These are phyloP conservation scores for Bolborhynchus lineola DNA, from an alignment of 2,113 vertebrate species.

Conservation along the genomic window DNA sequence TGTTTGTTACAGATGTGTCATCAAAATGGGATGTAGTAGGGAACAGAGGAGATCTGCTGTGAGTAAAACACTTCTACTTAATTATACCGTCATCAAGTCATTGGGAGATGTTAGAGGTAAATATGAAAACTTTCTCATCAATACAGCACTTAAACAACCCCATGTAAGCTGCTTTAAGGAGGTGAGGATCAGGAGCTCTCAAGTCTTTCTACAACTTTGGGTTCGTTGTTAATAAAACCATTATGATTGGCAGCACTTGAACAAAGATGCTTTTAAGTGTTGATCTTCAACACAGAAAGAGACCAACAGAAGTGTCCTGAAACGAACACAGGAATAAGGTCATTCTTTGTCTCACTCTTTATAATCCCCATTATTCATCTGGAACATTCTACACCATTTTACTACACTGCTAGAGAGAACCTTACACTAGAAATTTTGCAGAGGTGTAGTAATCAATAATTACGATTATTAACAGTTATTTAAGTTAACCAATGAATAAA, in stretches of 20 bases:
- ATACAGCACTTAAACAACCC: background rate
- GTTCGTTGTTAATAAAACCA: background rate
- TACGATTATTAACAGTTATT: background rate
- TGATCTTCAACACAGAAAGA: background rate
- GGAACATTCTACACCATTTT: background rate
- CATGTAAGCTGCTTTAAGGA: background rate
- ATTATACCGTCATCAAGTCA: background rate
- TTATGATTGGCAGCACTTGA: background rate
- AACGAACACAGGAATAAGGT: background rate
- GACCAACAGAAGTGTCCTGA: background rate
- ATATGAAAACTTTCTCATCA: too few relatives aligned
- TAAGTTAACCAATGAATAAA: background rate
- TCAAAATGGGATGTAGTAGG: background rate
- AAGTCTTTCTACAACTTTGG: background rate
- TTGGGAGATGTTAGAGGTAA: background rate
- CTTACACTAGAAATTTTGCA: background rate
- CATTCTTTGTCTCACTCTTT: rapidly evolving
- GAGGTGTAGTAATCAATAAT: background rate
- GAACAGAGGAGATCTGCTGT: background rate
- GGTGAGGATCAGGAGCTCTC: background rate
- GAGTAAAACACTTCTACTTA: background rate
- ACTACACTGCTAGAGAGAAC: background rate
- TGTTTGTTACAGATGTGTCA: background rate
- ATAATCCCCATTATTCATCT: background rate
- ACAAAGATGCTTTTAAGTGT: background rate